Evolutionary conservation across 2,888 invertebrate genomes (phyloP).

Genomic region (Patella ulyssiponensis): DNA sequence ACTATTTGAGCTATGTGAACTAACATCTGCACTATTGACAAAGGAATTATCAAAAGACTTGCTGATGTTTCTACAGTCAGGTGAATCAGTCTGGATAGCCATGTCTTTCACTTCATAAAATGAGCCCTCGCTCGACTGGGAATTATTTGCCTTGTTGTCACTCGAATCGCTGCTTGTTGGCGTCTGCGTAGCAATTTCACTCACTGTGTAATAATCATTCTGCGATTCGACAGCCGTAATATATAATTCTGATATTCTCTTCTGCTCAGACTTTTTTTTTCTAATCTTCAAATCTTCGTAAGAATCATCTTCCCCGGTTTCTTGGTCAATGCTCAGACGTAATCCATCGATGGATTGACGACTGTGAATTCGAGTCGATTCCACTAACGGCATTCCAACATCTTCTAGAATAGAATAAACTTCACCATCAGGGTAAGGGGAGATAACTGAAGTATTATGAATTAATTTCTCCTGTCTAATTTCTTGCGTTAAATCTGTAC

Average conservation of each 20-base stretch:
- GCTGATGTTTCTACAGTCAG: neutral
- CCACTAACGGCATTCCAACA: constrained; percentile 49
- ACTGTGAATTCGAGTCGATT: constrained; percentile 58
- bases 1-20: neutral
- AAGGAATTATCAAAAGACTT: neutral
- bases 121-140: constrained; percentile 15
- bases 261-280: neutral
- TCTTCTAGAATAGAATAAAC: constrained; percentile 36
- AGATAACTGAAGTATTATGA: neutral
- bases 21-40: neutral
- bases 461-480: too few species aligned
- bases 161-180: neutral
- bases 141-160: neutral
- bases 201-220: neutral
- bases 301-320: constrained; percentile 23
- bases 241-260: neutral
- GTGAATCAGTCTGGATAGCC: constrained; percentile 33
- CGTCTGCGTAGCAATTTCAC: neutral
- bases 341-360: constrained; percentile 40
- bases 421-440: neutral
- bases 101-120: constrained; percentile 41
- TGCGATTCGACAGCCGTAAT: constrained; percentile 3
- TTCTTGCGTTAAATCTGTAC: neutral
- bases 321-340: constrained; percentile 12
- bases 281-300: constrained; percentile 23